Conservation (phyloP, 2,888 invertebrate genomes). For the Terebella lapidaria region DNA sequence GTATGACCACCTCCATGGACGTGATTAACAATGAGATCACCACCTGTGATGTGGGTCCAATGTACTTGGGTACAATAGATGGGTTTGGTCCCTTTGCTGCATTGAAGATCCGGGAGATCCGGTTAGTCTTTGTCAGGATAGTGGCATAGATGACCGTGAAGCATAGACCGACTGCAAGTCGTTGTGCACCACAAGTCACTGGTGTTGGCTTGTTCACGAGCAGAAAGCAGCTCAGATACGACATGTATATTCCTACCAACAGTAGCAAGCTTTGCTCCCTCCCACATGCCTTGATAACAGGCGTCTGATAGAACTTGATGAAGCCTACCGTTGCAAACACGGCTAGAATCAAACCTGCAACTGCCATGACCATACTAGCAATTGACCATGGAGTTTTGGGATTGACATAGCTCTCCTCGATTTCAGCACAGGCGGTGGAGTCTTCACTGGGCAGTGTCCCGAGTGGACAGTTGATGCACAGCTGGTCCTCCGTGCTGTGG, state of each 20-base stretch:
- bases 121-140: slow-evolving; percentile 59
- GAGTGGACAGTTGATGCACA: slow-evolving; percentile 9
- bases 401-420: slow-evolving; percentile 56
- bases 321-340: slow-evolving; percentile 56
- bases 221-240: slow-evolving; percentile 58
- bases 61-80: slow-evolving; percentile 53
- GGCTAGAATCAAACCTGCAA: slow-evolving; percentile 54
- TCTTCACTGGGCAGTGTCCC: slow-evolving; percentile 48
- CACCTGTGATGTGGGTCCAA: slow-evolving; percentile 55
- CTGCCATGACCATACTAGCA: slow-evolving; percentile 45
- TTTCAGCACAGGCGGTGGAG: slow-evolving; percentile 50
- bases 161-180: slow-evolving; percentile 59
- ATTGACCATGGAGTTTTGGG: slow-evolving; percentile 57
- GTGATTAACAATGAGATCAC: slow-evolving; percentile 57
- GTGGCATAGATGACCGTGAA: slow-evolving; percentile 60
- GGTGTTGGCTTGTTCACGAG: slow-evolving; percentile 57
- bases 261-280: slow-evolving; percentile 58
- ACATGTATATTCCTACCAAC: slow-evolving; percentile 56
- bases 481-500: no score
- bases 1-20: slow-evolving; percentile 55
- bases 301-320: slow-evolving; percentile 57
- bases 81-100: slow-evolving; percentile 25
- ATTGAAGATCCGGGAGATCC: slow-evolving; percentile 60
- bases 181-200: slow-evolving; percentile 56
- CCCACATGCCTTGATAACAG: slow-evolving; percentile 60